phyloP scores from a whole-genome alignment of 2,888 invertebrate genomes.

The Drosophila flavopinicola region DNA sequence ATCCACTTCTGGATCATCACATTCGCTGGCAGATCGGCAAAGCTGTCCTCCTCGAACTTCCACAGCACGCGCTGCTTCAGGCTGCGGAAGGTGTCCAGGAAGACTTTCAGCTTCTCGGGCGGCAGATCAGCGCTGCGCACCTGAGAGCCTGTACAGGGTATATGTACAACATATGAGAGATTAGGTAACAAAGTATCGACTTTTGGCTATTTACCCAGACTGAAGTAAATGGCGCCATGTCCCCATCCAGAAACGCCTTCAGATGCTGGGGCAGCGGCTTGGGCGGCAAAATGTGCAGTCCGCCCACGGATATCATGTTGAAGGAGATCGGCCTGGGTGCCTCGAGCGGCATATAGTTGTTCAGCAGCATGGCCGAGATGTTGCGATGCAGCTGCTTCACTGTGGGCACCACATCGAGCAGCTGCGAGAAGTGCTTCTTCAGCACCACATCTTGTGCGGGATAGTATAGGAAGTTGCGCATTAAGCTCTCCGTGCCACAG shows the following conservation, averaged over 20 bases:
- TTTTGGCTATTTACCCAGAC: slow-evolving; percentile 66
- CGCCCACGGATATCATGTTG: slow-evolving; percentile 85
- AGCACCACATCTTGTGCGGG: slow-evolving; percentile 72
- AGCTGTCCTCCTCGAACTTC: slow-evolving; percentile 84
- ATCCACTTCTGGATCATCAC: slow-evolving; percentile 84
- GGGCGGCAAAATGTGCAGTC: slow-evolving; percentile 84
- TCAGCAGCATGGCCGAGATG: slow-evolving; percentile 83
- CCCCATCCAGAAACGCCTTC: slow-evolving; percentile 79
- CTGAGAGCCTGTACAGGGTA: slow-evolving; percentile 78
- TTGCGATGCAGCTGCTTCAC: slow-evolving; percentile 83
- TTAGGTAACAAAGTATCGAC: neutral
- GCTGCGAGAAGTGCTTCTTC: slow-evolving; percentile 62
- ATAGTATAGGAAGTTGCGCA: slow-evolving; percentile 62
- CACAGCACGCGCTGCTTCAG: slow-evolving; percentile 84
- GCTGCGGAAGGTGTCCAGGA: slow-evolving; percentile 81
- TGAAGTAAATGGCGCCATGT: slow-evolving; percentile 84
- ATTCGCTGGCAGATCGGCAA: slow-evolving; percentile 81
- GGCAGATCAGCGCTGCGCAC: slow-evolving; percentile 82
- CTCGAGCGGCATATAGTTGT: slow-evolving; percentile 84
- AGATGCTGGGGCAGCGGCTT: slow-evolving; percentile 73
- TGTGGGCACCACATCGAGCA: slow-evolving; percentile 71
- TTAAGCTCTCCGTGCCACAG: slow-evolving; percentile 65
- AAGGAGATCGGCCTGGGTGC: slow-evolving; percentile 82
- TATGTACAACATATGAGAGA: too few species aligned
- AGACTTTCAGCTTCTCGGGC: slow-evolving; percentile 74